A percentile compares a stretch with the other conserved stretches of the same genome.
These are phyloP conservation scores for Folsomia manolachei DNA, from an alignment of 2,888 invertebrate species.

Conservation along the genomic window DNA sequence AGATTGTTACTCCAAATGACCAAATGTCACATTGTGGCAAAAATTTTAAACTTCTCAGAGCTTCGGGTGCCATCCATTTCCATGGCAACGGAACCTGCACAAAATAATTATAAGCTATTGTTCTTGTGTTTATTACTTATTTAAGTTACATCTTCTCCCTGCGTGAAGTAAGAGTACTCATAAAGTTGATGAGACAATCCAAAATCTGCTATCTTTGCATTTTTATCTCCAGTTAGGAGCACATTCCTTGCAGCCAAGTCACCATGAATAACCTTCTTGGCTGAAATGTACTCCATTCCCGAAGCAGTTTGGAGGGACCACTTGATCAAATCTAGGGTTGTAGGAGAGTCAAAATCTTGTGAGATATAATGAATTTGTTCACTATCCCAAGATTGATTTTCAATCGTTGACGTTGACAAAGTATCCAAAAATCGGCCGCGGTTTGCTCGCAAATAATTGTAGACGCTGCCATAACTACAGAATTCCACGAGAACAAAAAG, in stretches of 20 bases:
- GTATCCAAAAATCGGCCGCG: constrained; percentile 29
- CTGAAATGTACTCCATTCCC: constrained; percentile 30
- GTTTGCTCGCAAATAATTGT: constrained; percentile 31
- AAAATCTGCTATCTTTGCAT: constrained; percentile 38
- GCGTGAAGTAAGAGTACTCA: constrained; percentile 31
- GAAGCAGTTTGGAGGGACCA: constrained; percentile 29
- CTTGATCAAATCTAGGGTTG: constrained; percentile 33
- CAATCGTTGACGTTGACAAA: constrained; percentile 26
- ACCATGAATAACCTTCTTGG: constrained; percentile 35
- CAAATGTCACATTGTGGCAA: constrained; percentile 26
- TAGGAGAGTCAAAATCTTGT: constrained; percentile 5
- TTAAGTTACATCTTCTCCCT: constrained; percentile 19
- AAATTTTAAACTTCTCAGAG: constrained; percentile 24
- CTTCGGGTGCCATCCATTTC: constrained; percentile 35
- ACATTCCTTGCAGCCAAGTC: constrained; percentile 36
- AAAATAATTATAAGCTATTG: neutral
- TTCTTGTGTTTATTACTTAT: neutral
- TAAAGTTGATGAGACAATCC: constrained; percentile 35
- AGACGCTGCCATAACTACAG: constrained; percentile 33
- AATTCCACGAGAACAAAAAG: constrained; percentile 39
- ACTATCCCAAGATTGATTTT: neutral
- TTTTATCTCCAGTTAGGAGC: constrained; percentile 27
- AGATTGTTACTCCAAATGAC: constrained; percentile 22
- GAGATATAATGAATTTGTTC: neutral
- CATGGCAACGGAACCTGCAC: constrained; percentile 29